phyloP scores from a whole-genome alignment of 2,888 invertebrate genomes.

The Diogma glabrata region DNA sequence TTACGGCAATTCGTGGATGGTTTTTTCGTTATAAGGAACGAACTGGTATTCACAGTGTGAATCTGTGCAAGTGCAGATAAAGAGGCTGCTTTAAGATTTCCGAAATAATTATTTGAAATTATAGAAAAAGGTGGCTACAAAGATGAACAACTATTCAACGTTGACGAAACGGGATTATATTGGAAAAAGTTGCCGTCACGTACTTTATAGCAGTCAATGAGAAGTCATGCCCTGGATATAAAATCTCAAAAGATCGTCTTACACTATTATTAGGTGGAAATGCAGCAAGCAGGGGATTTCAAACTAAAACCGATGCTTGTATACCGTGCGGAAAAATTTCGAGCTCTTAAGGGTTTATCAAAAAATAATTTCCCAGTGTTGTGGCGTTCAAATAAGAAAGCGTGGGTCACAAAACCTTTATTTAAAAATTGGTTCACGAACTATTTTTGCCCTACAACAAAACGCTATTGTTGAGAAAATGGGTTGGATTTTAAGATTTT shows the following conservation, averaged over 20 bases:
- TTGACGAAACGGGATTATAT: slow-evolving; percentile 21
- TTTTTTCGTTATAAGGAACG: neutral
- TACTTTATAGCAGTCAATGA: no score
- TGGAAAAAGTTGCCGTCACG: slow-evolving; percentile 24
- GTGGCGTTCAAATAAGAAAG: slow-evolving; percentile 23
- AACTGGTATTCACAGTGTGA: neutral
- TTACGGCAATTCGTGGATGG: neutral
- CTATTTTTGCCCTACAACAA: slow-evolving; percentile 19
- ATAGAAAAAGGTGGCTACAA: slow-evolving; percentile 9
- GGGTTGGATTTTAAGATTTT: slow-evolving; percentile 19
- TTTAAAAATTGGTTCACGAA: slow-evolving; percentile 20
- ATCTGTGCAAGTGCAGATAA: no score
- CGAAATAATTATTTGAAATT: no score
- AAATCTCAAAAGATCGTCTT: slow-evolving; percentile 23
- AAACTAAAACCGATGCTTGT: slow-evolving; percentile 22
- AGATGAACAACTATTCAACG: slow-evolving; percentile 21
- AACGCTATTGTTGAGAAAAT: slow-evolving; percentile 18
- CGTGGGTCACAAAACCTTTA: slow-evolving; percentile 20
- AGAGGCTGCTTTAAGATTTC: no score
- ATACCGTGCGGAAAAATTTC: slow-evolving; percentile 22
- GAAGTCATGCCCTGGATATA: slow-evolving; percentile 21
- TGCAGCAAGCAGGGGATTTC: slow-evolving; percentile 22
- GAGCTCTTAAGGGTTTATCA: slow-evolving; percentile 20
- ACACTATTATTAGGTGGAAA: slow-evolving; percentile 24
- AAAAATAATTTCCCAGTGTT: slow-evolving; percentile 22